Evolutionary conservation across 1,140 invertebrate species (phyloP).

Genomic region (Colletes latitarsis): DNA sequence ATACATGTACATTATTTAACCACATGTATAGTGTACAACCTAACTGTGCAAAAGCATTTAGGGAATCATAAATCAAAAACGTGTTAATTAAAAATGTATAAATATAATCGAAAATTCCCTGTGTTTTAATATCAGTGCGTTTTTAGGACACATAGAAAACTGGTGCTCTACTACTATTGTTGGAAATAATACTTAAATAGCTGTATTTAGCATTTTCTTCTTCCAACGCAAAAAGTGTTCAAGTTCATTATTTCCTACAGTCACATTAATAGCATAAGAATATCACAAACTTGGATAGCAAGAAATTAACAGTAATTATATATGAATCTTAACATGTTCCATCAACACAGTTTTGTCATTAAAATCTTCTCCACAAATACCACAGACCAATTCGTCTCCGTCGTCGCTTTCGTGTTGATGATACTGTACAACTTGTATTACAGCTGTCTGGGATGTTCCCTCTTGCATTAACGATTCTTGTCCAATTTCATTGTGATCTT

Average conservation of each 20-base stretch:
- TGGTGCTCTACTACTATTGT: constrained; percentile 23
- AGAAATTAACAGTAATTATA: constrained; percentile 68
- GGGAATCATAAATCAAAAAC: constrained; percentile 12
- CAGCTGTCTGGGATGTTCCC: constrained; percentile 42
- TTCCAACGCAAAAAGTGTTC: constrained; percentile 3
- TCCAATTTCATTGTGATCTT: constrained; percentile 48
- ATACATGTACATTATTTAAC: constrained; percentile 27
- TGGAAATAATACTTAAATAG: constrained; percentile 27
- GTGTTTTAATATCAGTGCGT: constrained; percentile 38
- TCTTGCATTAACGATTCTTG: constrained; percentile 58
- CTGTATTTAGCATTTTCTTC: constrained; percentile 18
- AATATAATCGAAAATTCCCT: constrained; percentile 32
- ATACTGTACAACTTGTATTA: constrained; percentile 64
- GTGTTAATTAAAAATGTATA: constrained; percentile 40
- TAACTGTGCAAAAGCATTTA: constrained; percentile 26
- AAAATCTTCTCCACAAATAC: constrained; percentile 78
- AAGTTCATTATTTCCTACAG: constrained; percentile 32
- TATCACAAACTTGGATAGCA: constrained; percentile 58
- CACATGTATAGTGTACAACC: constrained; percentile 23
- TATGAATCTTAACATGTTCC: constrained; percentile 79
- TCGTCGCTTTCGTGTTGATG: constrained; percentile 61
- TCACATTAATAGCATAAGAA: constrained; percentile 40
- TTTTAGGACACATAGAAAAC: constrained; percentile 40
- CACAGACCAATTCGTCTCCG: constrained; percentile 70
- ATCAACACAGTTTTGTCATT: constrained; percentile 74